Conservation (phyloP, 2,888 invertebrate species). For the Drosophila neotestacea region DNA sequence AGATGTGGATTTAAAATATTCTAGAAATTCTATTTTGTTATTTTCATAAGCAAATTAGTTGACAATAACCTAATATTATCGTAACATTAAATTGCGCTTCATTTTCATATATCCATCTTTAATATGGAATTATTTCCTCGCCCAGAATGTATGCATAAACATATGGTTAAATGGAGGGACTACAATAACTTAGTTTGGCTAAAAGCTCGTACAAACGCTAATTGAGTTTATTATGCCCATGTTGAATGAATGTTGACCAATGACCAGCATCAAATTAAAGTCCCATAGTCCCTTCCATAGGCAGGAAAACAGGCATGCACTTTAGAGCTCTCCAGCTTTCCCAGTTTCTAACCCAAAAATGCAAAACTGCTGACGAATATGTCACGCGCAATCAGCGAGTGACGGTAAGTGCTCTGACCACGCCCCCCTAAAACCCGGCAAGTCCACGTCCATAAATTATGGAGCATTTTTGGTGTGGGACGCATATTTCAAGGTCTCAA, state of each 20-base stretch:
- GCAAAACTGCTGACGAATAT: conserved; percentile 72
- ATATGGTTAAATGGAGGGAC: conserved; percentile 34
- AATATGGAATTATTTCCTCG: neutral
- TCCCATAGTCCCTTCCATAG: conserved; percentile 10
- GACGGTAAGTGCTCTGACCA: conserved; percentile 62
- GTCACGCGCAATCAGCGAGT: conserved; percentile 69
- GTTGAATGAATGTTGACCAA: conserved; percentile 17
- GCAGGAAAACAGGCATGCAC: conserved; percentile 5
- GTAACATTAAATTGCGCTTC: neutral
- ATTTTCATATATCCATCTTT: neutral
- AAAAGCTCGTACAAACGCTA: conserved; percentile 71
- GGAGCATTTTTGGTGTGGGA: conserved; percentile 16
- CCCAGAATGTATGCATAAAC: conserved; percentile 4
- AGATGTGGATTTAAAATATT: no score
- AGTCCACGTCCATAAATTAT: conserved; percentile 44
- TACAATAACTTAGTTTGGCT: conserved; percentile 70
- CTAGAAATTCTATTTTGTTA: no score
- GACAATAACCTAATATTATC: neutral
- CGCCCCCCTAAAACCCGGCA: conserved; percentile 15
- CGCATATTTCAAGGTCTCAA: conserved; percentile 39
- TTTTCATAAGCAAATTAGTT: neutral
- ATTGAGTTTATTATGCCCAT: conserved; percentile 66
- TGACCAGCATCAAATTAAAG: conserved; percentile 52
- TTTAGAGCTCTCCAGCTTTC: conserved; percentile 27
- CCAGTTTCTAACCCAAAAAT: conserved; percentile 49